Evolutionary conservation across 2,797 vertebrate species (phyloP).

Genomic region (Coccyzus lansbergi): DNA sequence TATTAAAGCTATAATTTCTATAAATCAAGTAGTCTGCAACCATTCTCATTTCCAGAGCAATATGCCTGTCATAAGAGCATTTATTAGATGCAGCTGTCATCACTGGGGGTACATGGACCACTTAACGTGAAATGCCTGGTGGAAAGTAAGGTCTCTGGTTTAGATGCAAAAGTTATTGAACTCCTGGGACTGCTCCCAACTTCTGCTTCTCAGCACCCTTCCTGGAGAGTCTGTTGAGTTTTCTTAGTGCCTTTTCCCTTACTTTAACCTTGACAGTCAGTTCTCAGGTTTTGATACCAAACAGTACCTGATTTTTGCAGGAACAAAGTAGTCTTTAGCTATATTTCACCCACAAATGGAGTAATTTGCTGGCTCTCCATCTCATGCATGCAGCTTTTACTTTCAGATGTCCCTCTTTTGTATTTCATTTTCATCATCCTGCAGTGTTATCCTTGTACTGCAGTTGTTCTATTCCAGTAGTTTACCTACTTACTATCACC

Average conservation of each 20-base stretch:
- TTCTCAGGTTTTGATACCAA: background rate
- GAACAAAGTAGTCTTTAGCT: background rate
- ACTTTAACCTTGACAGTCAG: background rate
- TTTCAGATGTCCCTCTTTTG: background rate
- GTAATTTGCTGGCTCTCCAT: background rate
- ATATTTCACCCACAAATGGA: background rate
- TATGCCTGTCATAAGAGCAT: background rate
- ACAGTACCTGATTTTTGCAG: background rate
- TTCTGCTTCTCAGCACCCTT: background rate
- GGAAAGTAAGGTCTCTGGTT: background rate
- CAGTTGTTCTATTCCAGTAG: background rate
- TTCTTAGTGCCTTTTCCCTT: background rate
- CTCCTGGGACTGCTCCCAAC: background rate
- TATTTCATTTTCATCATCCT: background rate
- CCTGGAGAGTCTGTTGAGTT: background rate
- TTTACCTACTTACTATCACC: background rate
- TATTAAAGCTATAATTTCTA: conserved; percentile 41
- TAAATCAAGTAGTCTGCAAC: conserved; percentile 20
- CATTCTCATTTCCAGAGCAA: conserved; percentile 6
- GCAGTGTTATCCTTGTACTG: background rate
- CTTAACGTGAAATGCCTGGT: background rate
- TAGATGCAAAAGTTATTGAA: background rate
- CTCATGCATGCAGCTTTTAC: accelerated
- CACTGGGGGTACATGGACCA: background rate
- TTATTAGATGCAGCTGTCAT: background rate